phyloP scores from a whole-genome alignment of 2,113 vertebrate genomes.

The Lasiurus cinereus region DNA sequence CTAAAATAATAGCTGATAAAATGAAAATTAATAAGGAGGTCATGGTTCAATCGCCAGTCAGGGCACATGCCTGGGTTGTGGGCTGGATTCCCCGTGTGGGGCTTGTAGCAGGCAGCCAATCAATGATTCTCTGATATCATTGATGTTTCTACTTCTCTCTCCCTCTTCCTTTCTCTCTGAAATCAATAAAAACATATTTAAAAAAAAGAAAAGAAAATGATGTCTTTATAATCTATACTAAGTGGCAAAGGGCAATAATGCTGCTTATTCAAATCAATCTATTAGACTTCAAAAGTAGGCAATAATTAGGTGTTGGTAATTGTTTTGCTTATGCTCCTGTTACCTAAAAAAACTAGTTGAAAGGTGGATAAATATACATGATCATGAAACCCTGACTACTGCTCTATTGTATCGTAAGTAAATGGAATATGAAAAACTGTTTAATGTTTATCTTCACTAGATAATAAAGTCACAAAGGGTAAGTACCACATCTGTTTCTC shows the following conservation, averaged over 20 bases:
- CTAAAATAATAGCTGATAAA: neutral
- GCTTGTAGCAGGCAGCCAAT: too few relatives aligned
- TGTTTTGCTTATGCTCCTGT: constrained; percentile 32
- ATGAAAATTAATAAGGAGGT: too few relatives aligned
- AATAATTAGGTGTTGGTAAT: neutral
- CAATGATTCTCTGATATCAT: too few relatives aligned
- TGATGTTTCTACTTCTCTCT: too few relatives aligned
- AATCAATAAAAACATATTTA: too few relatives aligned
- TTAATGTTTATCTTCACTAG: constrained; percentile 38
- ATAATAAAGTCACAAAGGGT: neutral
- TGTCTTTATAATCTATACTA: neutral
- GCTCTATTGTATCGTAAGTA: neutral
- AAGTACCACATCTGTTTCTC: neutral
- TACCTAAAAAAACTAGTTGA: neutral
- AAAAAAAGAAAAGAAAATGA: neutral
- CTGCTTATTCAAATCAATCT: constrained; percentile 28
- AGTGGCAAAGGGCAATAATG: neutral
- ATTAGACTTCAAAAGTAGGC: neutral
- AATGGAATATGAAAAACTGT: constrained; percentile 21
- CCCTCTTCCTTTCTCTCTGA: too few relatives aligned
- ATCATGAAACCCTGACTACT: constrained; percentile 47
- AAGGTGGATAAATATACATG: neutral
- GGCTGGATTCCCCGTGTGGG: too few relatives aligned
- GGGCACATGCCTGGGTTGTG: too few relatives aligned
- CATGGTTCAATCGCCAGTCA: too few relatives aligned